phyloP scores from a whole-genome alignment of 2,888 invertebrate genomes.

The Taphrorychus bicolor region DNA sequence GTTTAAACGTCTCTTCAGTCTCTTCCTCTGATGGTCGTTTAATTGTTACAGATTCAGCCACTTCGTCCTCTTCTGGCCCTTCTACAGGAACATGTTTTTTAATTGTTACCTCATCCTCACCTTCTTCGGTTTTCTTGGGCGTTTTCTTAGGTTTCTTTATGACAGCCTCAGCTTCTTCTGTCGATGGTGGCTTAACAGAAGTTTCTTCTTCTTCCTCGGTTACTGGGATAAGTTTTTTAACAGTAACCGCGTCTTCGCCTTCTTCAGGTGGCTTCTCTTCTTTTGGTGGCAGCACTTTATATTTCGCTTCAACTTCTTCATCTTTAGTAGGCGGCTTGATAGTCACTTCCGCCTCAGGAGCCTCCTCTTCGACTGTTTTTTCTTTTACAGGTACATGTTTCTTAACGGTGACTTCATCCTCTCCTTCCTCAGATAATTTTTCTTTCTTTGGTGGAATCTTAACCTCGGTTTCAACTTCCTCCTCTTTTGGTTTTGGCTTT shows the following conservation, averaged over 20 bases:
- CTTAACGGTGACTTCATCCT: slow-evolving; percentile 44
- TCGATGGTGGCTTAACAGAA: slow-evolving; percentile 44
- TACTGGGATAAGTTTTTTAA: slow-evolving; percentile 53
- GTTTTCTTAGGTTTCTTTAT: slow-evolving; percentile 7
- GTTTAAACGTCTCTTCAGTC: slow-evolving; percentile 37
- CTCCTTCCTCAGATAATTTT: slow-evolving; percentile 35
- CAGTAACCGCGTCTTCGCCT: slow-evolving; percentile 50
- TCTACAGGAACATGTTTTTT: slow-evolving; percentile 57
- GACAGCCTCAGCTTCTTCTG: slow-evolving; percentile 36
- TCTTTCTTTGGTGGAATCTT: slow-evolving; percentile 48
- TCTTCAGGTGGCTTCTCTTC: slow-evolving; percentile 35
- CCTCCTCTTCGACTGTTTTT: slow-evolving; percentile 45
- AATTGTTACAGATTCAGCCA: slow-evolving; percentile 44
- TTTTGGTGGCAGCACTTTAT: slow-evolving; percentile 44
- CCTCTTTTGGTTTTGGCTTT: slow-evolving; percentile 49
- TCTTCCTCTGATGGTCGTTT: slow-evolving; percentile 47
- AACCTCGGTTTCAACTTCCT: slow-evolving; percentile 55
- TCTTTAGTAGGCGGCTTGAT: slow-evolving; percentile 45
- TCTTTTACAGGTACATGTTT: slow-evolving; percentile 53
- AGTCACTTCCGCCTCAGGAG: slow-evolving; percentile 46
- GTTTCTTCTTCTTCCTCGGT: slow-evolving; percentile 57
- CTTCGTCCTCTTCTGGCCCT: slow-evolving; percentile 50
- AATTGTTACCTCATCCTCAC: slow-evolving; percentile 48
- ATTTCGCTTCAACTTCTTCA: slow-evolving; percentile 38
- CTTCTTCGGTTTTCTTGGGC: slow-evolving; percentile 49